Evolutionary conservation across 2,888 invertebrate species (phyloP).

Genomic region (Diaprepes abbreviatus): DNA sequence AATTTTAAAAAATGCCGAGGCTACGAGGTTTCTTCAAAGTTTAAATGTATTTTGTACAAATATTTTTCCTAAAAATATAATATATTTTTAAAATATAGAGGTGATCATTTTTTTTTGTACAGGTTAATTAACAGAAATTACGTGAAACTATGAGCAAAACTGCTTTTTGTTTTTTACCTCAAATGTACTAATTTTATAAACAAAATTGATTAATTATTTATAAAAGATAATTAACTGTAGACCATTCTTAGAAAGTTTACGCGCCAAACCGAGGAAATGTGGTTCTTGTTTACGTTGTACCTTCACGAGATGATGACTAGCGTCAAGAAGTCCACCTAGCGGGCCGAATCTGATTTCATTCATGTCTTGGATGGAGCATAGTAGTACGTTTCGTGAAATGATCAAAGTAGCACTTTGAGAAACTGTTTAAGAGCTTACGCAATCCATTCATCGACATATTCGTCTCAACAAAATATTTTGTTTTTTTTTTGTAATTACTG

Average conservation of each 20-base stretch:
- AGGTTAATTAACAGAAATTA: too few relatives aligned
- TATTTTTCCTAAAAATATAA: too few relatives aligned
- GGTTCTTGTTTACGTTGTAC: conserved; percentile 13
- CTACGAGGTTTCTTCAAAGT: too few relatives aligned
- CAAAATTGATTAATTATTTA: too few relatives aligned
- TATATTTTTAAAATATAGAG: too few relatives aligned
- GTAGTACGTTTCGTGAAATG: conserved; percentile 63
- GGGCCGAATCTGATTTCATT: conserved; percentile 60
- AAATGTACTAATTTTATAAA: too few relatives aligned
- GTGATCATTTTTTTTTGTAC: too few relatives aligned
- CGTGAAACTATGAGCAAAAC: too few relatives aligned
- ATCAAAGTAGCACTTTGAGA: conserved; percentile 59
- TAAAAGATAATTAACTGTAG: not conserved
- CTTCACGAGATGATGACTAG: conserved; percentile 36
- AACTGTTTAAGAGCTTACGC: conserved; percentile 58
- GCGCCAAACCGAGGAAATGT: conserved; percentile 11
- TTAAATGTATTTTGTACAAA: too few relatives aligned
- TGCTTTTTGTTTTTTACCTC: too few relatives aligned
- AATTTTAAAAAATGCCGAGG: too few relatives aligned
- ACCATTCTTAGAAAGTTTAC: not conserved
- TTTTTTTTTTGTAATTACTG: conserved; percentile 3
- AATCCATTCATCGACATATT: conserved; percentile 57
- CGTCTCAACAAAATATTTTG: conserved; percentile 2
- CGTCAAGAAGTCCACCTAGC: conserved; percentile 47
- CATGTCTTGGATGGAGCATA: conserved; percentile 59